phyloP scores from a whole-genome alignment of 2,113 vertebrate genomes.

The Channa maculata region DNA sequence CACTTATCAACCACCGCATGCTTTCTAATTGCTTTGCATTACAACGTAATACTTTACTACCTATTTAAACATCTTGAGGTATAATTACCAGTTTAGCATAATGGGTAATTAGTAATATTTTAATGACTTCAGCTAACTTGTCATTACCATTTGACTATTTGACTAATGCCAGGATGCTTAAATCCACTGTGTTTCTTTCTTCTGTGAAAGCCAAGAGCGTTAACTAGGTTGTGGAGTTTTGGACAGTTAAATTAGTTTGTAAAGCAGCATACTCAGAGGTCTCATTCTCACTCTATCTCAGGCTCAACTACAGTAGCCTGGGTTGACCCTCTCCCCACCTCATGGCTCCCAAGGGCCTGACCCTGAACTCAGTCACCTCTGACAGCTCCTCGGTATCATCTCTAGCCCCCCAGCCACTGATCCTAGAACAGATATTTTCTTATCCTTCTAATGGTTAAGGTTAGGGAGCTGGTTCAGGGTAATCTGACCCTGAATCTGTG shows the following conservation, averaged over 20 bases:
- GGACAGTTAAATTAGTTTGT: slow-evolving; percentile 24
- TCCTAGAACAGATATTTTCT: slow-evolving; percentile 81
- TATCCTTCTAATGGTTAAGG: slow-evolving; percentile 81
- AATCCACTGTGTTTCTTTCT: slow-evolving; percentile 4
- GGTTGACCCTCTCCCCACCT: slow-evolving; percentile 79
- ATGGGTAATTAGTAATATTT: slow-evolving; percentile 46
- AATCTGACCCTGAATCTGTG: slow-evolving; percentile 82
- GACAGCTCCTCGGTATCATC: slow-evolving; percentile 91
- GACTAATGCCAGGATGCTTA: slow-evolving; percentile 4
- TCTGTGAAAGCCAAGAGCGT: slow-evolving; percentile 10
- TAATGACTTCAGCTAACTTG: slow-evolving; percentile 33
- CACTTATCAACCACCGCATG: slow-evolving; percentile 37
- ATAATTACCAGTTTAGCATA: slow-evolving; percentile 48
- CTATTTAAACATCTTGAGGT: slow-evolving; percentile 45
- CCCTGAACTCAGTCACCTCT: slow-evolving; percentile 86
- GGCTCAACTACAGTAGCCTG: slow-evolving; percentile 45
- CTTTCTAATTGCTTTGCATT: slow-evolving; percentile 57
- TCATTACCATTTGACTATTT: slow-evolving; percentile 7
- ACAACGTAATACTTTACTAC: slow-evolving; percentile 34
- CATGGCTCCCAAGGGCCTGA: slow-evolving; percentile 75
- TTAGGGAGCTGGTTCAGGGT: slow-evolving; percentile 75
- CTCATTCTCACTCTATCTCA: slow-evolving; percentile 32
- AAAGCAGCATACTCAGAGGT: slow-evolving; percentile 1
- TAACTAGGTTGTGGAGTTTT: slow-evolving; percentile 1
- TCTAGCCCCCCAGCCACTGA: slow-evolving; percentile 74